Evolutionary conservation across 2,888 invertebrate genomes (phyloP), one percentile per base, ranked within the genome.

Genomic region (Xylocampa areola): DNA sequence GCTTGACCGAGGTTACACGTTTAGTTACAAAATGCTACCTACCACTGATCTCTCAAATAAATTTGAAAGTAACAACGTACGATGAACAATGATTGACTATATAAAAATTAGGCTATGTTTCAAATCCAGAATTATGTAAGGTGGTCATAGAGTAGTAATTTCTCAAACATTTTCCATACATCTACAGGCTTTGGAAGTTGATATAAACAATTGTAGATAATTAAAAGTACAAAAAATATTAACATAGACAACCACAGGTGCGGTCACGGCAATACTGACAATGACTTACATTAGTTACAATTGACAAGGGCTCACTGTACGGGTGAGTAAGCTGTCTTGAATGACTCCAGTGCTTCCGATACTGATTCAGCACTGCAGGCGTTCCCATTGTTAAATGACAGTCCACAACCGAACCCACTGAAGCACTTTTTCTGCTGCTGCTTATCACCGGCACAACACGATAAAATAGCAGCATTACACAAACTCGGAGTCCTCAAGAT

Each of bases 381-480:
- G 7, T 68, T 64, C 0, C 81, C 83, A 14, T 72, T 77, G 0
- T 73, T 44, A 36, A 68, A 87, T 2, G 76, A 75, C 14, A 43
- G 48, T 0, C 30, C 50, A 49, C 92, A 92, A 6, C 84, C 83
- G 8, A 85, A 77, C 27, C 66, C 70, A 6, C 49, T 60, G 65
- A 92, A 91, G 61, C 92, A 92, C 8, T 70, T 36, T 13, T 54
- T 69, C 45, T 81, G 83, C 21, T 79, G 64, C 2, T 48, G 6
- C 13, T 59, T 45, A 1, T 71, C 57, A 1, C 60, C 49, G 7
- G 66, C 76, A 57, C 92, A 92, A 76, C 92, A 92, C 1, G 84
- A 77, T 0, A 92, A 70, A 32, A 89, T 80, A 0, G 89, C 87
- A 10, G 89, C 86, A 35, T 85, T 85, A 62, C 92, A 92, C 53